Conservation (phyloP, 2,113 vertebrate genomes). For the Varanus salvator region DNA sequence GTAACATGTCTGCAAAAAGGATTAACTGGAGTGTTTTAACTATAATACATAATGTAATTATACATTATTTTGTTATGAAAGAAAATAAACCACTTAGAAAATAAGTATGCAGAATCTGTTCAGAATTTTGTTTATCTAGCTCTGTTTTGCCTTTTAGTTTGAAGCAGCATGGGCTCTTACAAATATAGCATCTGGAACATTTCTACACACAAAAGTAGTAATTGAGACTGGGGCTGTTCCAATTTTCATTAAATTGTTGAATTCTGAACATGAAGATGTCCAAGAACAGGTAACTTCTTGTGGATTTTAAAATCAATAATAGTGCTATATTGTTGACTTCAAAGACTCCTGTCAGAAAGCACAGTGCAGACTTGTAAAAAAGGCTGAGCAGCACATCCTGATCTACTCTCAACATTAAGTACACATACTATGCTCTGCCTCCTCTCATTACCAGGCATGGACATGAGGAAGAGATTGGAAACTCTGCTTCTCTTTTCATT, state of each 20-base stretch:
- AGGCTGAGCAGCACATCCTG: not conserved
- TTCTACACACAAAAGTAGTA: slow-evolving; percentile 92
- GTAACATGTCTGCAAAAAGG: not conserved
- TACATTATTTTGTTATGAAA: not conserved
- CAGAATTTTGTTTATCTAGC: slow-evolving; percentile 4
- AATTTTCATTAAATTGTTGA: slow-evolving; percentile 91
- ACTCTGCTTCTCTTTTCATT: not conserved
- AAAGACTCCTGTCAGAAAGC: not conserved
- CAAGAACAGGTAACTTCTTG: slow-evolving; percentile 88
- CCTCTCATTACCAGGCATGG: not conserved
- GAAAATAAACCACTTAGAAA: not conserved
- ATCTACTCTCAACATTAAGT: not conserved
- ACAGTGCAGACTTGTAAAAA: not conserved
- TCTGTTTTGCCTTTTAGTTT: slow-evolving; percentile 70
- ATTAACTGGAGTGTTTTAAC: not conserved
- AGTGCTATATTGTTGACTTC: not conserved
- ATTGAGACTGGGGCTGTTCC: slow-evolving; percentile 94
- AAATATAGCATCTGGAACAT: slow-evolving; percentile 94
- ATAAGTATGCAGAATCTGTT: not conserved
- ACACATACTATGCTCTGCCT: not conserved
- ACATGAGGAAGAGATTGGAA: not conserved
- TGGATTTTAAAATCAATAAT: not conserved
- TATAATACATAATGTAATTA: not conserved
- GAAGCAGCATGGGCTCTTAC: slow-evolving; percentile 94
- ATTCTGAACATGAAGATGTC: slow-evolving; percentile 92